Percentiles rank a stretch among this genome's conserved stretches.
Conservation (phyloP, 2,797 vertebrate species). For the Hypotaenidia okinawae region DNA sequence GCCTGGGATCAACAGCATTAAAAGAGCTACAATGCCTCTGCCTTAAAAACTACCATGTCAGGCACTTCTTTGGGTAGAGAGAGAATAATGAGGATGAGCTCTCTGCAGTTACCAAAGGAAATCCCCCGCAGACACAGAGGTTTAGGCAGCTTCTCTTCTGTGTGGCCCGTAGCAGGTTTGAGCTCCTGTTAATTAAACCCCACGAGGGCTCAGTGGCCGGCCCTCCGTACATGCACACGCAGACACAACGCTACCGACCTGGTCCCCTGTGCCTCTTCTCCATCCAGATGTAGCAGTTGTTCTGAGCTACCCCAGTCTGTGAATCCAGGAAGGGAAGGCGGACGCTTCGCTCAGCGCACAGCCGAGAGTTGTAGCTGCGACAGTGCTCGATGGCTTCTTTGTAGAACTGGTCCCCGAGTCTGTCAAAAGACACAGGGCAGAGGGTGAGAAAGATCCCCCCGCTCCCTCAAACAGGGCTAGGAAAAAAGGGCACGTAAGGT, state of each 20-base stretch:
- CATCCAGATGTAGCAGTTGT: constrained; percentile 99
- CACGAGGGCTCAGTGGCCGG: constrained; percentile 7
- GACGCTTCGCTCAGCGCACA: constrained; percentile 94
- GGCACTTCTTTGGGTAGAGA: neutral
- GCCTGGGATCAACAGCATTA: constrained; percentile 30
- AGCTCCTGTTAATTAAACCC: constrained; percentile 59
- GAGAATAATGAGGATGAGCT: constrained; percentile 46
- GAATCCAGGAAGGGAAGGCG: constrained; percentile 97
- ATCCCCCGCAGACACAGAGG: constrained; percentile 48
- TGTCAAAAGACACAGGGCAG: constrained; percentile 61
- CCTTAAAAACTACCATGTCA: constrained; percentile 35
- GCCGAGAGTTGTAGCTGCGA: constrained; percentile 94
- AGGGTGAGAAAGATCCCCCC: neutral
- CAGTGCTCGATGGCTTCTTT: constrained; percentile 98
- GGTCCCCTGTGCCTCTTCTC: constrained; percentile 95
- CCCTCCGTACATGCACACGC: neutral
- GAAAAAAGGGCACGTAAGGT: neutral
- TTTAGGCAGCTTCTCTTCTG: constrained; percentile 56
- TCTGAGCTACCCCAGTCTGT: constrained; percentile 95
- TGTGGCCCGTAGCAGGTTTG: constrained; percentile 36
- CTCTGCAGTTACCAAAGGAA: constrained; percentile 51
- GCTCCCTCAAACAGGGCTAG: neutral
- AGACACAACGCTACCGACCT: constrained; percentile 73
- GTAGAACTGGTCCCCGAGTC: constrained; percentile 98
- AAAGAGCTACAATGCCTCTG: constrained; percentile 4